These are phyloP conservation scores for Marmota flaviventris DNA, from an alignment of 2,113 vertebrate genomes.

Conservation along the genomic window DNA sequence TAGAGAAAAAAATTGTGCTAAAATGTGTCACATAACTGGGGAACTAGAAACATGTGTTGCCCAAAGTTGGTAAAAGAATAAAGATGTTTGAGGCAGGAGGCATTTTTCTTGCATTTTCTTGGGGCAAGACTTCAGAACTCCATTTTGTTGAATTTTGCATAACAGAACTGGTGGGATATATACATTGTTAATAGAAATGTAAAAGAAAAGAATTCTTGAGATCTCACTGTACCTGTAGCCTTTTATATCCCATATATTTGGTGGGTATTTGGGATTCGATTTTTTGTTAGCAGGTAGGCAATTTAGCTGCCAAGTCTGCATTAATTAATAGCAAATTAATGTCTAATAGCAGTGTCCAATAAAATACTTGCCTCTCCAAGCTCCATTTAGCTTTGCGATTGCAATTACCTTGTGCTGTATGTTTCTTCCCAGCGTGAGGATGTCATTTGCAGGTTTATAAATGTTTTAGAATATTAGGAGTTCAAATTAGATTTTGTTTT, in stretches of 20 bases:
- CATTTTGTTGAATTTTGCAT: background rate
- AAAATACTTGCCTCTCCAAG: constrained; percentile 55
- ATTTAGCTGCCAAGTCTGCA: background rate
- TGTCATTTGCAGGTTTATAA: constrained; percentile 69
- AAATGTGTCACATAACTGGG: background rate
- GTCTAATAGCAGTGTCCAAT: constrained; percentile 1
- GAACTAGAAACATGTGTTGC: background rate
- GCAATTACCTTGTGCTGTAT: constrained; percentile 32
- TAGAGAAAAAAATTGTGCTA: background rate
- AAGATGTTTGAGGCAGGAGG: background rate
- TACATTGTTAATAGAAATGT: background rate
- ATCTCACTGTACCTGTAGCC: background rate
- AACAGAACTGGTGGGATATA: background rate
- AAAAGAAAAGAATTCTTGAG: background rate
- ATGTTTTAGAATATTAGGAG: constrained; percentile 69
- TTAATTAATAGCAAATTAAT: constrained; percentile 74
- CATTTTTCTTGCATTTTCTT: background rate
- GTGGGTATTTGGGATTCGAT: background rate
- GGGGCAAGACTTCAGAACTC: background rate
- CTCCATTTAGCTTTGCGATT: constrained; percentile 69
- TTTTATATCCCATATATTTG: background rate
- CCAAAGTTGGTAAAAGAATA: background rate
- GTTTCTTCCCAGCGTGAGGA: background rate
- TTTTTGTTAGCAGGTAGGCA: constrained; percentile 51
- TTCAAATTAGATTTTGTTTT: constrained; percentile 77